Conservation (phyloP, 2,113 vertebrate genomes). For the Garra rufa region DNA sequence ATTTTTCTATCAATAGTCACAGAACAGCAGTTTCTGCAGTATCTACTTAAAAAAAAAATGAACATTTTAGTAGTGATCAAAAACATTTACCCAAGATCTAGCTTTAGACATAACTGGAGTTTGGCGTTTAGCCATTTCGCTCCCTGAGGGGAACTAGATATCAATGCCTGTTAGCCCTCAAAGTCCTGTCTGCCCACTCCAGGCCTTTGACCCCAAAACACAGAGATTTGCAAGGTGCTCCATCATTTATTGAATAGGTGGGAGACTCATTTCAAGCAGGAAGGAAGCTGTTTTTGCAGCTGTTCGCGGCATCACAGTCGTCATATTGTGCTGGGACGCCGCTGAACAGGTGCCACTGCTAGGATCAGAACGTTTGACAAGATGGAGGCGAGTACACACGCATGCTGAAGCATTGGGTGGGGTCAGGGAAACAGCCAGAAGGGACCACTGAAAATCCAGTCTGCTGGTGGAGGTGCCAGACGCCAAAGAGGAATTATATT, state of each 20-base stretch:
- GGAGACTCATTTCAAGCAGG: neutral
- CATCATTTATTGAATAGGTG: constrained; percentile 2
- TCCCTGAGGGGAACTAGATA: constrained; percentile 26
- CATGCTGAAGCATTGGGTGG: neutral
- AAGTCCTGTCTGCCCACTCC: neutral
- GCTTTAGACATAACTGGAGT: neutral
- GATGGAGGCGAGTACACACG: neutral
- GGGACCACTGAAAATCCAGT: constrained; percentile 29
- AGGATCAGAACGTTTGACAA: neutral
- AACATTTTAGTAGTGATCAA: neutral
- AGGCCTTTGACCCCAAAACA: neutral
- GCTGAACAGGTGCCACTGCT: constrained; percentile 51
- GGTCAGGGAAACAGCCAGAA: constrained; percentile 12
- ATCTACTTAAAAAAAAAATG: too few species aligned
- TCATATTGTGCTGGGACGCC: constrained; percentile 28
- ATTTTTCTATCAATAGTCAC: neutral
- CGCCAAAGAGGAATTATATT: constrained; percentile 20
- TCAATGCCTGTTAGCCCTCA: neutral
- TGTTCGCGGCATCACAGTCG: constrained; percentile 38
- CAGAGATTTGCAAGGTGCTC: constrained; percentile 14
- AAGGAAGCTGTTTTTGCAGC: constrained; percentile 50
- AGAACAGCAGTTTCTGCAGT: neutral
- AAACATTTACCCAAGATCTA: neutral
- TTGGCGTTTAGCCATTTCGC: constrained; percentile 34
- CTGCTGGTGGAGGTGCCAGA: neutral